A percentile compares a stretch with the other conserved stretches of the same genome.
phyloP scores from a whole-genome alignment of 2,888 invertebrate genomes.

The Dolichopus griseipennis region DNA sequence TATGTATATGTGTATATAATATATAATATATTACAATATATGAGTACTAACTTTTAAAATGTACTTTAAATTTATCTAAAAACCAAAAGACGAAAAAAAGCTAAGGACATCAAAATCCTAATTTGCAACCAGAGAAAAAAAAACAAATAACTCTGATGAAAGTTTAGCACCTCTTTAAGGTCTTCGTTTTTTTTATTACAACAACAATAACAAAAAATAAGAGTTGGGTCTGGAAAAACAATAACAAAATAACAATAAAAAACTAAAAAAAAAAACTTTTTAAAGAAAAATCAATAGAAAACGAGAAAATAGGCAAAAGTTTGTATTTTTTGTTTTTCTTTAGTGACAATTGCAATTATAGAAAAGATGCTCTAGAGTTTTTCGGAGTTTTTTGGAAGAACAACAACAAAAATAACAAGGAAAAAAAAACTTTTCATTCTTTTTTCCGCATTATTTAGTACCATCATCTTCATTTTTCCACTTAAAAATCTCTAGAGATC shows the following conservation, averaged over 20 bases:
- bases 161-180: slow-evolving; percentile 6
- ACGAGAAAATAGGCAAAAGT: too few species aligned
- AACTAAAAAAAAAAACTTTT: too few species aligned
- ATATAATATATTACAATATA: too few species aligned
- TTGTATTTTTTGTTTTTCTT: too few species aligned
- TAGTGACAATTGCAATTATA: not conserved
- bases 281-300: too few species aligned
- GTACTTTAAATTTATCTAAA: too few species aligned
- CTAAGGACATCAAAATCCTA: not conserved
- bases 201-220: too few species aligned
- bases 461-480: not conserved
- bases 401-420: not conserved
- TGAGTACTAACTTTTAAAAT: too few species aligned
- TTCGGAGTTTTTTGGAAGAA: too few species aligned
- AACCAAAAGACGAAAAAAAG: not conserved
- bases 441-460: slow-evolving; percentile 6
- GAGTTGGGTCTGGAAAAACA: not conserved
- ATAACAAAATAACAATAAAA: not conserved
- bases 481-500: too few species aligned
- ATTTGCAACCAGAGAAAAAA: not conserved
- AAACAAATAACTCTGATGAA: not conserved
- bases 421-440: not conserved
- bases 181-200: not conserved
- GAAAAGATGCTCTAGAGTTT: not conserved
- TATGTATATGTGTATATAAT: not conserved